Percentiles rank a stretch among this genome's conserved stretches.
Conservation (phyloP, 1,140 invertebrate species). For the Vanessa atalanta region DNA sequence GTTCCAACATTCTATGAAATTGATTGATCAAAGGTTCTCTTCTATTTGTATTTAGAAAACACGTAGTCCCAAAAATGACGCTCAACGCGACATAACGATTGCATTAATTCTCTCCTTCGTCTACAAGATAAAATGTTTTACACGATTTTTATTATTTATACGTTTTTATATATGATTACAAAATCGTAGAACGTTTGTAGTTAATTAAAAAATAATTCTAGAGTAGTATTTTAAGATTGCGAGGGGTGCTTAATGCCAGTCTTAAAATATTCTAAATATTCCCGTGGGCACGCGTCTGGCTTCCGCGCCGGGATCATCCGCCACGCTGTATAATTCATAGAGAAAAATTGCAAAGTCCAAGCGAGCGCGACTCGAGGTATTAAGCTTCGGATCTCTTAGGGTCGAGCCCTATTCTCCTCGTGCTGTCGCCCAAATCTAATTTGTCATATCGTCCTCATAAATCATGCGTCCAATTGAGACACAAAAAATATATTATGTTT, state of each 20-base stretch:
- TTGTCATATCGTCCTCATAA: constrained; percentile 32
- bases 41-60: neutral
- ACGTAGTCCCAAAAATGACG: neutral
- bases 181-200: neutral
- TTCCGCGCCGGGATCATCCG: constrained; percentile 17
- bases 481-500: constrained; percentile 2
- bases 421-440: constrained; percentile 20
- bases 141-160: too few species aligned
- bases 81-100: neutral
- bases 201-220: constrained; percentile 14
- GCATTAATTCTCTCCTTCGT: neutral
- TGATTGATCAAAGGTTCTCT: constrained; percentile 17
- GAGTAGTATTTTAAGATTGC: constrained; percentile 10
- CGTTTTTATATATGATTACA: too few species aligned
- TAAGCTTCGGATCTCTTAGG: constrained; percentile 18
- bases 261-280: constrained; percentile 23
- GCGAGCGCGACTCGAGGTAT: constrained; percentile 15
- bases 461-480: constrained; percentile 26
- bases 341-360: constrained; percentile 30
- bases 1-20: neutral
- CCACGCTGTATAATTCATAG: constrained; percentile 19
- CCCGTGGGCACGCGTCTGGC: constrained; percentile 10
- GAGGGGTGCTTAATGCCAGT: constrained; percentile 13
- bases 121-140: too few species aligned
- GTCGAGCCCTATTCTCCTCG: constrained; percentile 7